phyloP scores from a whole-genome alignment of 1,140 invertebrate species.

The Drosophila tsacasi region DNA sequence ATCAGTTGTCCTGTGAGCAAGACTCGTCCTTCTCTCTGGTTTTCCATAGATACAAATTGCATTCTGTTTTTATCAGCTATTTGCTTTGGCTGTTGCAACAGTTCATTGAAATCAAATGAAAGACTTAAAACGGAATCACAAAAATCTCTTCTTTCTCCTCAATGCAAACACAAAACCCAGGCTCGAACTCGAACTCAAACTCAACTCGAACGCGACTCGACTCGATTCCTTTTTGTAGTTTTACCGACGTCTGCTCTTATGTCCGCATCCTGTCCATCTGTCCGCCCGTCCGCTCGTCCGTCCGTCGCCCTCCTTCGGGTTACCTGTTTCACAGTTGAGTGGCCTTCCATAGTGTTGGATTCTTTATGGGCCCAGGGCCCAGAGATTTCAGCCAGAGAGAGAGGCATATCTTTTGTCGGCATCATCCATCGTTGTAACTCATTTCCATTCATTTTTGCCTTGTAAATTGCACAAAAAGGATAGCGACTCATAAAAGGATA shows the following conservation, averaged over 20 bases:
- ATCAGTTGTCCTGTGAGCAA: slow-evolving; percentile 40
- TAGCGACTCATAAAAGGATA: slow-evolving; percentile 48
- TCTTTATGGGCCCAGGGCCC: slow-evolving; percentile 59
- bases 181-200: slow-evolving; percentile 11
- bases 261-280: slow-evolving; percentile 34
- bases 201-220: slow-evolving; percentile 37
- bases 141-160: slow-evolving; percentile 70
- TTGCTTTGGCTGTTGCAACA: slow-evolving; percentile 73
- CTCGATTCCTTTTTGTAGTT: slow-evolving; percentile 69
- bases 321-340: slow-evolving; percentile 82
- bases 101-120: slow-evolving; percentile 79
- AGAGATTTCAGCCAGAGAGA: slow-evolving; percentile 27
- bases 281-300: slow-evolving; percentile 41
- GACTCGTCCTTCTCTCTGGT: slow-evolving; percentile 10
- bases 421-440: slow-evolving; percentile 65
- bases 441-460: slow-evolving; percentile 71
- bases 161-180: slow-evolving; percentile 14
- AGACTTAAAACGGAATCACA: slow-evolving; percentile 55
- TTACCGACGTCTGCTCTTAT: slow-evolving; percentile 66
- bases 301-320: slow-evolving; percentile 45
- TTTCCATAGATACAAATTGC: slow-evolving; percentile 54
- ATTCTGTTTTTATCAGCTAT: slow-evolving; percentile 76
- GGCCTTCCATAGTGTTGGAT: slow-evolving; percentile 60
- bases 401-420: slow-evolving; percentile 72
- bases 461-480: slow-evolving; percentile 72